Evolutionary conservation across 2,797 vertebrate genomes (phyloP), one percentile per base, ranked within the genome.

Genomic region (Champsocephalus esox): DNA sequence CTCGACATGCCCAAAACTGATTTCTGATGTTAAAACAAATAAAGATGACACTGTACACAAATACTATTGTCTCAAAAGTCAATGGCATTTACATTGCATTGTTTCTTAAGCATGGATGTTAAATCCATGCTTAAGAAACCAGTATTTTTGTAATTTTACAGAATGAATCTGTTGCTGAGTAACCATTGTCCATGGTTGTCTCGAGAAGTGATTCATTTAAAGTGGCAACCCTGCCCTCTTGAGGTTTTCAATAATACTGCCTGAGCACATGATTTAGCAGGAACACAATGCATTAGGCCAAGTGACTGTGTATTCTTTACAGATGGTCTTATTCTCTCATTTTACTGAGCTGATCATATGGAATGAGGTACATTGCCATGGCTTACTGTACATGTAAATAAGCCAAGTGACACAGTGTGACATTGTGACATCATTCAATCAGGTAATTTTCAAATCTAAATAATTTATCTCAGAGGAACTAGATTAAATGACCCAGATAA

Each of bases 181-280:
- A 65, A 67, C 61, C 38, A 44, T 24, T 62, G 41, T 28, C 4
- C 9, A 48, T 14, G 21, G 9, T 71, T 69, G 11, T 32, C n/a
- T 12, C 6, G 12, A 19, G 34, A 65, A 3, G 46, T 6, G 16
- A 41, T 24, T 66, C 3, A 19, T 75, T 80, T 16, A 14, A 70
- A 89, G 70, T 4, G 44, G 12, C 77, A 83, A 87, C 76, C 91
- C 85, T 91, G 90, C 90, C 92, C 77, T 74, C 92, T 56, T 67
- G 85, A 84, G 92, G 66, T 52, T 21, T 58, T 56, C 0, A 41
- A 6, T 13, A 44, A 34, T 16, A 86, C 28, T 73, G 34, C 52
- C 2, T 14, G 5, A 41, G 21, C 0, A 65, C 24, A 66, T 7
- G 12, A 48, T 59, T 14, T 1, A 19, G 17, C 24, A 59, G 19